Conservation (phyloP, 2,113 vertebrate species). For the Raja brachyura region DNA sequence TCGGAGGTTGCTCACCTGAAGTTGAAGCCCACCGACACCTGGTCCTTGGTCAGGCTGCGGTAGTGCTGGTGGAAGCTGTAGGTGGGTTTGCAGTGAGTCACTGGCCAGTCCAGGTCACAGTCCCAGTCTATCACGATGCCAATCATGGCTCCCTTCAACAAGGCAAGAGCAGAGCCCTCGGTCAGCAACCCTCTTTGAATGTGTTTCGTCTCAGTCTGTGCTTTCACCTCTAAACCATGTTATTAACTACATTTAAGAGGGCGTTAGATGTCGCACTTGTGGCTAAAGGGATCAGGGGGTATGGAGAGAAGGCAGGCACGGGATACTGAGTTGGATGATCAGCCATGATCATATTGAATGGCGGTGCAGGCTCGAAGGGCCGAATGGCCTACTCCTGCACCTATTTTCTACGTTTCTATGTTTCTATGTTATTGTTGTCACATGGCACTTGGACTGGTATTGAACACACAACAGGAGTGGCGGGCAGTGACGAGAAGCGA, state of each 20-base stretch:
- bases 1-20: slow-evolving; percentile 67
- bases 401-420: too few relatives aligned
- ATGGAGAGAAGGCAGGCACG: too few relatives aligned
- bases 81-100: slow-evolving; percentile 67
- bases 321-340: too few relatives aligned
- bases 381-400: too few relatives aligned
- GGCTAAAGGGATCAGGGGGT: too few relatives aligned
- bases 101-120: slow-evolving; percentile 75
- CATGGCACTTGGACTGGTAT: background rate
- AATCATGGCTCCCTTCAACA: slow-evolving; percentile 74
- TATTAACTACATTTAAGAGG: too few relatives aligned
- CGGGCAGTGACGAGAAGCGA: too few relatives aligned
- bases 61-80: slow-evolving; percentile 83
- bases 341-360: too few relatives aligned
- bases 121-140: slow-evolving; percentile 85
- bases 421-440: background rate
- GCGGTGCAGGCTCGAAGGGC: too few relatives aligned
- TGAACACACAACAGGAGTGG: background rate
- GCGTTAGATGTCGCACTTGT: too few relatives aligned
- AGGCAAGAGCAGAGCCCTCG: background rate
- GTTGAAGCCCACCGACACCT: slow-evolving; percentile 79
- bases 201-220: background rate
- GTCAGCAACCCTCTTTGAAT: background rate
- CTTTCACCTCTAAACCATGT: background rate
- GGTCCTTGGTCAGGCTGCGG: slow-evolving; percentile 54